Percentiles rank a stretch among this genome's conserved stretches.
Evolutionary conservation across 2,888 invertebrate genomes (phyloP).

Genomic region (Rotaria magnacalcarata): DNA sequence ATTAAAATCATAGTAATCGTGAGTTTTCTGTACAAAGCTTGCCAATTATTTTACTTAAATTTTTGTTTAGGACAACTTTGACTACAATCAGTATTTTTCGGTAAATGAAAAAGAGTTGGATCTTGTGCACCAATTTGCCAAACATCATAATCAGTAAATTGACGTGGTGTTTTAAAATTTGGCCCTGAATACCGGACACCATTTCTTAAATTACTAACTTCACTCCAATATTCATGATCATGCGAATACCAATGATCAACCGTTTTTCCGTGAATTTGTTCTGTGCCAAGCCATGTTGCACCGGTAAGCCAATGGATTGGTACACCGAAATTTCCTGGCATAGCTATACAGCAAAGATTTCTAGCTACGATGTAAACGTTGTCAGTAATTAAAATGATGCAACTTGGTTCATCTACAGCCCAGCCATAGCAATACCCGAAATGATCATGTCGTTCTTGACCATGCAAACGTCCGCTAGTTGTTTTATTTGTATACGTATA

Average conservation of each 20-base stretch:
- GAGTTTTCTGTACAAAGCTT: no score
- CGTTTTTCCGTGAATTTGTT: neutral
- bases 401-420: neutral
- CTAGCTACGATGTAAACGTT: neutral
- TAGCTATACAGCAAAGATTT: neutral
- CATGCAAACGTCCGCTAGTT: neutral
- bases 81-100: neutral
- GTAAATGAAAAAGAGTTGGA: neutral
- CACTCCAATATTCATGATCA: constrained; percentile 22
- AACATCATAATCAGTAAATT: neutral
- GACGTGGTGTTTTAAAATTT: constrained; percentile 8
- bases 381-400: neutral
- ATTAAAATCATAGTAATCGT: no score
- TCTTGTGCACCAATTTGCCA: neutral
- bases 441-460: constrained; percentile 2
- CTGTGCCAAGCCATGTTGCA: neutral
- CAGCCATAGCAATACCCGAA: neutral
- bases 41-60: no score
- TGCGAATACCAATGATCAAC: constrained; percentile 3
- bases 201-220: neutral
- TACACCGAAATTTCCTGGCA: neutral
- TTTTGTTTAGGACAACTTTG: neutral
- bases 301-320: neutral
- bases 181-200: neutral
- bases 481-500: neutral